These are phyloP conservation scores for Melanargia galathea DNA, from an alignment of 2,888 invertebrate genomes.

Conservation along the genomic window DNA sequence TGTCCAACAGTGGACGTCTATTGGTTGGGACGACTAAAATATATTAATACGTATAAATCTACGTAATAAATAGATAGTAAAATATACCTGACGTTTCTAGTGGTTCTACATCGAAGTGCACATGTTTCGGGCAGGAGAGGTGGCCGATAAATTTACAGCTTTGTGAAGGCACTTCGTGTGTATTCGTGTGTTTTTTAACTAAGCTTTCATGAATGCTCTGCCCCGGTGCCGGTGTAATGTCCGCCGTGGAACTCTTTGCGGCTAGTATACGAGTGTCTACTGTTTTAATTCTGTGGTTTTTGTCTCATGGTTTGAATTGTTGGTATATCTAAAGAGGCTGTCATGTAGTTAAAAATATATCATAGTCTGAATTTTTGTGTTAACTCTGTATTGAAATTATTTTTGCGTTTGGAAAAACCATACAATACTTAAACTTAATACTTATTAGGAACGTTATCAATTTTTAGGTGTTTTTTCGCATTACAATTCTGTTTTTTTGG, in stretches of 20 bases:
- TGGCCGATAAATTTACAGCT: constrained; percentile 72
- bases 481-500: too few species aligned
- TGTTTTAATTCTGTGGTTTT: constrained; percentile 8
- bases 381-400: too few species aligned
- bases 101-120: constrained; percentile 42
- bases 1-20: too few species aligned
- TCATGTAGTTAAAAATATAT: not conserved
- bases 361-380: too few species aligned
- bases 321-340: not conserved
- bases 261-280: constrained; percentile 23
- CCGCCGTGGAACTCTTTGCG: constrained; percentile 37
- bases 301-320: constrained; percentile 5
- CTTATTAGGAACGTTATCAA: too few species aligned
- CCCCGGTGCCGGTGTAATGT: constrained; percentile 25
- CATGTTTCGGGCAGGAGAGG: constrained; percentile 70
- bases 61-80: constrained; percentile 2
- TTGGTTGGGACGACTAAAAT: too few species aligned
- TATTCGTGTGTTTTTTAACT: constrained; percentile 52
- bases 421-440: too few species aligned
- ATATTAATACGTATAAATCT: too few species aligned
- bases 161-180: constrained; percentile 62
- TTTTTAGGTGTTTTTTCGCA: too few species aligned
- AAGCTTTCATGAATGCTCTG: constrained; percentile 52
- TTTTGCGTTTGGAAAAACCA: too few species aligned
- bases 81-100: too few species aligned